Base-by-base conservation (phyloP, 53 echinoderm and acorn worm species). In the Actinopyga echinites region DNA sequence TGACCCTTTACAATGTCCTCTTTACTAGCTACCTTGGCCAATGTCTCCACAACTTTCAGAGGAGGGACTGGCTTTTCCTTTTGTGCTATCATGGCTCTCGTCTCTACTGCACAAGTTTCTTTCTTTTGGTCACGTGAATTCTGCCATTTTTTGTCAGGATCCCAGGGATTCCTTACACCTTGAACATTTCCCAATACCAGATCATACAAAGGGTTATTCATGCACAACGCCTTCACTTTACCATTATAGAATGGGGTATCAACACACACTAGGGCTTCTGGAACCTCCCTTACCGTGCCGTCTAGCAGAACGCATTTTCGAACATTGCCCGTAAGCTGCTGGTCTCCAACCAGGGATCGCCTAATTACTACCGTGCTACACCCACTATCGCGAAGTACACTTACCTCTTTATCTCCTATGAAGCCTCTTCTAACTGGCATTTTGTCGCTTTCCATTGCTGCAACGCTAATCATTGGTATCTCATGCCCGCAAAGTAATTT, bases 141-240 rank as follows among this genome's bases (percentile, higher is more conserved):
- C 25, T 25, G 21, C 58, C 58, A 4, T 4, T 21, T 22, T 21
- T 21, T 22, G 25, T 58, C 58, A 22, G 58, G 25, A 58, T 58
- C 58, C 58, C 58, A 58, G 5, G 5, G 58, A 58, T 58, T 25
- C 58, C 58, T 58, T 58, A 25, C 58, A 21, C 58, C 58, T 25
- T 21, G 25, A 58, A 58, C 58, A 37, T 37, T 37, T 37, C 37
- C 89, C 11, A 89, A 34, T 52, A 89, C 69, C 0, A 89, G 36
- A 81, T 89, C 84, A 77, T 77, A 88, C 8, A 84, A 25, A 19
- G 88, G 84, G 6, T 79, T 84, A 53, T 43, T 22, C 84, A 88
- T 84, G 24, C 53, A 63, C 36, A 84, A 21, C 0, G 84, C 84
- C 25, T 77, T 30, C 29, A 84, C 31, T 13, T 40, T 9, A 20